phyloP scores from a whole-genome alignment of 1,140 invertebrate genomes.

The Eubasilissa regina region DNA sequence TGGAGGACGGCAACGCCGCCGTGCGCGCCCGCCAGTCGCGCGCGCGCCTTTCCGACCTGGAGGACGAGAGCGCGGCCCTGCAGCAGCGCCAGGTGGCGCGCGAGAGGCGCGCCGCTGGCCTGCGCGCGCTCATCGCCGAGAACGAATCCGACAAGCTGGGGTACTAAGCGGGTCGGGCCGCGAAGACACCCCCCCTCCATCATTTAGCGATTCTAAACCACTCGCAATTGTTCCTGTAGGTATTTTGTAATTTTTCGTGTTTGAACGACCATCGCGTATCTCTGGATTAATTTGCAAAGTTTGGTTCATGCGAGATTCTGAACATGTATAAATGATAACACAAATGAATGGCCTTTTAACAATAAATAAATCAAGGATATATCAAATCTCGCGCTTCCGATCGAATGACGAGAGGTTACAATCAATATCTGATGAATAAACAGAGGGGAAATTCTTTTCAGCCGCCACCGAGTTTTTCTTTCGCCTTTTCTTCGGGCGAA shows the following conservation, averaged over 20 bases:
- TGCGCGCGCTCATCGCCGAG: slow-evolving; percentile 74
- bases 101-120: slow-evolving; percentile 73
- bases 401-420: too few relatives aligned
- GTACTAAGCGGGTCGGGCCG: slow-evolving; percentile 20
- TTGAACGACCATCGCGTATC: too few relatives aligned
- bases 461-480: not conserved
- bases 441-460: not conserved
- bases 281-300: too few relatives aligned
- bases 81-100: slow-evolving; percentile 73
- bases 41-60: slow-evolving; percentile 74
- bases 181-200: not conserved
- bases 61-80: slow-evolving; percentile 76
- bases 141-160: slow-evolving; percentile 60
- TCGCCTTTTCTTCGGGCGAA: too few relatives aligned
- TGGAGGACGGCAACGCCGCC: slow-evolving; percentile 66
- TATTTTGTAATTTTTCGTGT: too few relatives aligned
- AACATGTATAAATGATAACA: too few relatives aligned
- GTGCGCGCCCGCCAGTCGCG: slow-evolving; percentile 67
- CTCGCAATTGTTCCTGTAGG: too few relatives aligned
- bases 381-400: too few relatives aligned
- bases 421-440: not conserved
- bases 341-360: too few relatives aligned
- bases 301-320: too few relatives aligned
- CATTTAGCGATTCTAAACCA: not conserved
- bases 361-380: too few relatives aligned